phyloP scores from a whole-genome alignment of 2,797 vertebrate genomes.

The Sebastes jordani region DNA sequence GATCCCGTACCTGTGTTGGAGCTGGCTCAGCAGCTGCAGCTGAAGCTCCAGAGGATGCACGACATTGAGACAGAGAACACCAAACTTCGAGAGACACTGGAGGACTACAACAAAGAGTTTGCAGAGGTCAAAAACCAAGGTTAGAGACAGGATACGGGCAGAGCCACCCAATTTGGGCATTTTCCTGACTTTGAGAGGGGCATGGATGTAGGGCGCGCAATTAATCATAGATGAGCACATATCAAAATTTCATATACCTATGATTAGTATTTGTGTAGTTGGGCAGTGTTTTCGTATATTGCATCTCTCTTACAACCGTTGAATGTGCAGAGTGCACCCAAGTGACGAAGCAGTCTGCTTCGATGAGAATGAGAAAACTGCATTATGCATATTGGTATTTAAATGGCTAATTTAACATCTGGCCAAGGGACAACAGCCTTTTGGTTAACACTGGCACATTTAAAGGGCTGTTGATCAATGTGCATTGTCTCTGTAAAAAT shows the following conservation, averaged over 20 bases:
- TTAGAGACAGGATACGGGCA: conserved; percentile 65
- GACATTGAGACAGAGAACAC: conserved; percentile 99
- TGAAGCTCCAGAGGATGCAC: conserved; percentile 98
- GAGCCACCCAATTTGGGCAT: background rate
- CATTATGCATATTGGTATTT: background rate
- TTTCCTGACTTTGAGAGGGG: conserved; percentile 35
- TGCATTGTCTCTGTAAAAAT: background rate
- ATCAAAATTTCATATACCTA: background rate
- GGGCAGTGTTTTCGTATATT: background rate
- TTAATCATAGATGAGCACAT: conserved; percentile 20
- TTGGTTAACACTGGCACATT: background rate
- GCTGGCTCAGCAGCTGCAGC: conserved; percentile 95
- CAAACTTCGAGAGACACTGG: conserved; percentile 97
- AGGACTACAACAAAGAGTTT: conserved; percentile 99
- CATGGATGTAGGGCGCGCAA: background rate
- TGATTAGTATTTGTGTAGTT: background rate
- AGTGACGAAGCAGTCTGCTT: background rate
- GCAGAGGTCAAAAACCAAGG: conserved; percentile 99
- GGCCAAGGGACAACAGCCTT: background rate
- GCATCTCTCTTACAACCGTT: background rate
- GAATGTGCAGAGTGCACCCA: background rate
- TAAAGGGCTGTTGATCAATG: background rate
- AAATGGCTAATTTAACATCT: background rate
- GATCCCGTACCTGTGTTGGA: conserved; percentile 96
- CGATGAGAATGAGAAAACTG: background rate